Conservation (phyloP, 2,797 vertebrate genomes). For the Dromococcyx pavoninus region DNA sequence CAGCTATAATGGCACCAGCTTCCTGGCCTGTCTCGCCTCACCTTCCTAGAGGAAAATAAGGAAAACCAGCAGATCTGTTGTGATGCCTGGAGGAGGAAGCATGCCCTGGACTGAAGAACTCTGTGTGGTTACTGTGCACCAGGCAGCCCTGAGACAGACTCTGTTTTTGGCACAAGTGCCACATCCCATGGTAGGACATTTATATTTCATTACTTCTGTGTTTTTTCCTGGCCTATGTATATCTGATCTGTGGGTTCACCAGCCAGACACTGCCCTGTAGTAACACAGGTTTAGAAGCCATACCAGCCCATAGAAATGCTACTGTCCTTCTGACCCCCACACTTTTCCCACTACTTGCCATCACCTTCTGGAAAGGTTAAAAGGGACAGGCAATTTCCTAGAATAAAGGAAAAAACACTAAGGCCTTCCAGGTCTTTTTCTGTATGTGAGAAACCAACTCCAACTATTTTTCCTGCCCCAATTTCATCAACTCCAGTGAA, state of each 20-base stretch:
- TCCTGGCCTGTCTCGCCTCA: neutral
- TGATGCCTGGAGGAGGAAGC: neutral
- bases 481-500: neutral
- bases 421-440: neutral
- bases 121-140: neutral
- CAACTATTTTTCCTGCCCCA: neutral
- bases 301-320: neutral
- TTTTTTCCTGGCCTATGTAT: neutral
- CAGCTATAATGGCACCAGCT: neutral
- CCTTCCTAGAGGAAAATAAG: neutral
- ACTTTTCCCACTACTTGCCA: neutral
- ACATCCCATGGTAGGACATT: neutral
- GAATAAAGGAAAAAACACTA: neutral
- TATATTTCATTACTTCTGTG: neutral
- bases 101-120: neutral
- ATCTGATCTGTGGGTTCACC: neutral
- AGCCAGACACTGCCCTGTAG: neutral
- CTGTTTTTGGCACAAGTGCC: neutral
- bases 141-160: neutral
- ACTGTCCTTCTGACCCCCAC: neutral
- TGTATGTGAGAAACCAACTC: neutral
- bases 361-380: neutral
- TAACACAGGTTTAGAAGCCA: neutral
- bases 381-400: neutral
- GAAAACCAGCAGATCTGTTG: neutral